Evolutionary conservation across 2,113 vertebrate species (phyloP).

Genomic region (Sebastes fasciatus): DNA sequence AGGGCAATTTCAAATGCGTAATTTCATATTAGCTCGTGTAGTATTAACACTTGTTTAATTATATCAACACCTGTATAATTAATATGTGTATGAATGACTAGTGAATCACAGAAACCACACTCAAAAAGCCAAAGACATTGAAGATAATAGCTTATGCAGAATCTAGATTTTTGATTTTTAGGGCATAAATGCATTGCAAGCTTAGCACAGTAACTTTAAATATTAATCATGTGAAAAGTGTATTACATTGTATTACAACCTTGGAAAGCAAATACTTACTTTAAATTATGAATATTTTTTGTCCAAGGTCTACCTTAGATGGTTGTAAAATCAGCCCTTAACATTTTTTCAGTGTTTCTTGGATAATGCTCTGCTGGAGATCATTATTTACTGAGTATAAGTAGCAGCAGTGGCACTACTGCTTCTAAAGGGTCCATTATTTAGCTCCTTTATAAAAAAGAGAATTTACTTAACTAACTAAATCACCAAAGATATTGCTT

Average conservation of each 20-base stretch:
- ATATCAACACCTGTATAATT: conserved; percentile 15
- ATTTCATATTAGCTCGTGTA: conserved; percentile 1
- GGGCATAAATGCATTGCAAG: conserved; percentile 5
- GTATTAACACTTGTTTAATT: conserved; percentile 14
- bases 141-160: not conserved
- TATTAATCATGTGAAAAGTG: conserved; percentile 20
- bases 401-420: not conserved
- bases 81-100: not conserved
- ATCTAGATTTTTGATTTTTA: not conserved
- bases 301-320: conserved; percentile 6
- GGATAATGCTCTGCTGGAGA: not conserved
- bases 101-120: conserved; percentile 6
- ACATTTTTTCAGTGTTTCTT: not conserved
- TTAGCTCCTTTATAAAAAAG: not conserved
- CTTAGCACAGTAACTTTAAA: conserved; percentile 3
- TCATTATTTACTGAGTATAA: not conserved
- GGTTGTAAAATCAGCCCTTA: not conserved
- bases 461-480: not conserved
- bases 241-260: conserved; percentile 10
- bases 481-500: not conserved
- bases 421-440: not conserved
- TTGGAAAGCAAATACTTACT: conserved; percentile 3
- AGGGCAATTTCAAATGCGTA: conserved; percentile 8
- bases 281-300: conserved; percentile 13
- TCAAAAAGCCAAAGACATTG: not conserved